phyloP scores from a whole-genome alignment of 2,113 vertebrate genomes.

The Myotis yumanensis region DNA sequence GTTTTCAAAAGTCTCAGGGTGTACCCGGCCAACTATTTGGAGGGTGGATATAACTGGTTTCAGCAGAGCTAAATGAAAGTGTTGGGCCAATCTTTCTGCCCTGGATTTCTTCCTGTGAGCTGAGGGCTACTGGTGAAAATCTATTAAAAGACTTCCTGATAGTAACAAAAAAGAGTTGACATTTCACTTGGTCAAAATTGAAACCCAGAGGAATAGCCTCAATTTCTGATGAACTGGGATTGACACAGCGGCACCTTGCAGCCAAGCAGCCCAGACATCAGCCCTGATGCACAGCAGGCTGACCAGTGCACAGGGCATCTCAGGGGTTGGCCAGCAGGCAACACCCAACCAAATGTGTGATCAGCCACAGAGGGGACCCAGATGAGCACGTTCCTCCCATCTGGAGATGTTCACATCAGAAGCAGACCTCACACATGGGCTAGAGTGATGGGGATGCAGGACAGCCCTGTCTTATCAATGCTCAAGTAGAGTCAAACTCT shows the following conservation, averaged over 20 bases:
- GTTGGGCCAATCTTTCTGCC: conserved; percentile 58
- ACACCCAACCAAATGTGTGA: fast-evolving
- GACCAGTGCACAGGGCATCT: fast-evolving
- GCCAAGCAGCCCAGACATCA: fast-evolving
- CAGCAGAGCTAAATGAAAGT: conserved; percentile 28
- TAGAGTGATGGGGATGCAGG: not conserved
- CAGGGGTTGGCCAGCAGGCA: not conserved
- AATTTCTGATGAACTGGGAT: not conserved
- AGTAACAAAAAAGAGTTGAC: conserved; percentile 58
- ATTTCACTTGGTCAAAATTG: conserved; percentile 67
- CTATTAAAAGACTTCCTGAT: conserved; percentile 70
- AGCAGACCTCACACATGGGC: fast-evolving
- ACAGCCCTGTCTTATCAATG: fast-evolving
- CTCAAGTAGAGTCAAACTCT: fast-evolving
- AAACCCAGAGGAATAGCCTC: conserved; percentile 32
- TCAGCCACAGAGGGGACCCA: fast-evolving
- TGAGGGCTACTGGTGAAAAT: conserved; percentile 57
- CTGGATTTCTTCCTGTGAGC: conserved; percentile 55
- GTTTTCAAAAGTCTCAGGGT: not conserved
- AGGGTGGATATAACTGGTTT: not conserved
- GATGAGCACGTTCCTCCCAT: fast-evolving
- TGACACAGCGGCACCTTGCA: fast-evolving
- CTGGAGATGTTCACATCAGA: fast-evolving
- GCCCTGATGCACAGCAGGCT: fast-evolving
- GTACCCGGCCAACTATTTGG: conserved; percentile 35